Evolutionary conservation across 2,113 vertebrate genomes (phyloP).

Genomic region (Drymodes brunneopygia): DNA sequence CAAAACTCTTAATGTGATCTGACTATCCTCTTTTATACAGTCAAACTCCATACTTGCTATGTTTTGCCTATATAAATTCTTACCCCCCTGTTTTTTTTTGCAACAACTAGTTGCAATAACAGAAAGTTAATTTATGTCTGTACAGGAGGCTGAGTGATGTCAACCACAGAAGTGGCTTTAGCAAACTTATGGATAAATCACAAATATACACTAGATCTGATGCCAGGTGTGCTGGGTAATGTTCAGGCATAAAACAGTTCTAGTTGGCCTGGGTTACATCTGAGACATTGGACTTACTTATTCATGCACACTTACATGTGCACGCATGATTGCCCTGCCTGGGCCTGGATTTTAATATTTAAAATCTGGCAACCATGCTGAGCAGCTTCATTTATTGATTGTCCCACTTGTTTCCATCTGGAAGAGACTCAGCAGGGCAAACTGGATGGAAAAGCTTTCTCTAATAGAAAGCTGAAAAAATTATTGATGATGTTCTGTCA

Average conservation of each 20-base stretch:
- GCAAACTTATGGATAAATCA: neutral
- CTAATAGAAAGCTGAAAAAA: neutral
- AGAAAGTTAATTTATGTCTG: neutral
- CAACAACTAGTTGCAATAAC: neutral
- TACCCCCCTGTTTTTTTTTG: fast-evolving
- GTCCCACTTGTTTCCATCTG: neutral
- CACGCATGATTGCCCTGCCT: neutral
- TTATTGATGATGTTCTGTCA: neutral
- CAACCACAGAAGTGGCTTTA: neutral
- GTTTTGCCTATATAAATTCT: neutral
- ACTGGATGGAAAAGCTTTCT: neutral
- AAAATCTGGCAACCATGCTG: neutral
- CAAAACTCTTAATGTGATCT: neutral
- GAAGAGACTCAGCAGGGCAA: neutral
- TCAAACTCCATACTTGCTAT: neutral
- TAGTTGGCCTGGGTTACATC: neutral
- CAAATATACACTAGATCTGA: fast-evolving
- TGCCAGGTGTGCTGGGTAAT: neutral
- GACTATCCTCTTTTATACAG: neutral
- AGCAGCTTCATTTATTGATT: slow-evolving; percentile 2
- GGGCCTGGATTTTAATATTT: neutral
- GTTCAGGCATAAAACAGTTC: neutral
- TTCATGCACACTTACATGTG: neutral
- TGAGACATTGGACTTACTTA: neutral
- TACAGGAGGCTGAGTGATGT: fast-evolving